These are phyloP conservation scores for Heterocephalus glaber DNA, from an alignment of 2,113 vertebrate genomes.

Conservation along the genomic window DNA sequence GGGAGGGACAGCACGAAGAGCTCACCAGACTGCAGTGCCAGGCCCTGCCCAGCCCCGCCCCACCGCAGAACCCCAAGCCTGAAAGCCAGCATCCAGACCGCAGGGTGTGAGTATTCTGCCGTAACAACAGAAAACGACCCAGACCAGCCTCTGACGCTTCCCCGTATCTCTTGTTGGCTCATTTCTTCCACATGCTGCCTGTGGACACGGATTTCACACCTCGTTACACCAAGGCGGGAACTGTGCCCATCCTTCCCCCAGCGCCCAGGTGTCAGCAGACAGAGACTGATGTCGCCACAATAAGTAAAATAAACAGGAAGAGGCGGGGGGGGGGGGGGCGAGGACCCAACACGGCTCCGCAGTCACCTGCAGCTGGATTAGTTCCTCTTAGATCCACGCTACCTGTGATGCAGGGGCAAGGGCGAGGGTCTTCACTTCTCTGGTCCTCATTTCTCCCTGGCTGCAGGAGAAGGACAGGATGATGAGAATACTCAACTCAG, in stretches of 20 bases:
- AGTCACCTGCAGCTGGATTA: not conserved
- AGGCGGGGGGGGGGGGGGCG: fast-evolving
- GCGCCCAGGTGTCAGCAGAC: not conserved
- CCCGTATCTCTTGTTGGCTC: not conserved
- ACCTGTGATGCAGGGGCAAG: not conserved
- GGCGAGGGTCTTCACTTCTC: not conserved
- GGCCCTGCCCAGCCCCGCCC: not conserved
- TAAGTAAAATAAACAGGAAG: not conserved
- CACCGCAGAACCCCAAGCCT: too few species aligned
- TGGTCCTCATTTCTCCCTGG: not conserved
- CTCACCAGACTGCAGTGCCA: not conserved
- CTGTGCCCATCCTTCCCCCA: not conserved
- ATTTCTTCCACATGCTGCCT: not conserved
- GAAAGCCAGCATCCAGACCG: not conserved
- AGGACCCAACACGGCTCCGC: not conserved
- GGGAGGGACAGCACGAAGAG: not conserved
- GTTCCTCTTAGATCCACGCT: not conserved
- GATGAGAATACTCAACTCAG: not conserved
- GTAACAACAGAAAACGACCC: not conserved
- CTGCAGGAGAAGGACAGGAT: not conserved
- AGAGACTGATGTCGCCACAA: not conserved
- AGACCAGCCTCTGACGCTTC: not conserved
- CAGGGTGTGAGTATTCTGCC: not conserved
- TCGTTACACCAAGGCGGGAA: too few species aligned
- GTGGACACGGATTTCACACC: not conserved